phyloP scores from a whole-genome alignment of 1,140 invertebrate species.

The Atopsyche davidsoni region DNA sequence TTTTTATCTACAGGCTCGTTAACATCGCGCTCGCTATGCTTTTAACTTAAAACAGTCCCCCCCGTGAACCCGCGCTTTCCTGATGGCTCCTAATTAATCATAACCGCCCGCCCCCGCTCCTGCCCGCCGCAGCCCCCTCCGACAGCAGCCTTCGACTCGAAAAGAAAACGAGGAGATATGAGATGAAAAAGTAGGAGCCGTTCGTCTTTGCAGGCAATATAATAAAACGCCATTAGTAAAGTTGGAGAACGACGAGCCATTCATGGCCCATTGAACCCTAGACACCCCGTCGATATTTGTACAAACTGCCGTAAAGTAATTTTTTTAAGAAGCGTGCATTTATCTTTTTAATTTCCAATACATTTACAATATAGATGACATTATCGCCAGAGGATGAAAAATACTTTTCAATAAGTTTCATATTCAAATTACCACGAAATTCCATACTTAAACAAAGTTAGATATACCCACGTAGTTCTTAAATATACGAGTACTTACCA shows the following conservation, averaged over 20 bases:
- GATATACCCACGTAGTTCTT: too few relatives aligned
- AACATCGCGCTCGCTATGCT: neutral
- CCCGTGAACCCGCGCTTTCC: conserved; percentile 1
- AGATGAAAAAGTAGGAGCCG: conserved; percentile 22
- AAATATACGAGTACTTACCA: too few relatives aligned
- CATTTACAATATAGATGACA: too few relatives aligned
- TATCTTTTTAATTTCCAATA: too few relatives aligned
- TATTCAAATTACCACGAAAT: too few relatives aligned
- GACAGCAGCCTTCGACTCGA: conserved; percentile 9
- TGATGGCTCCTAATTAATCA: conserved; percentile 26
- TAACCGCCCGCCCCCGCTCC: conserved; percentile 11
- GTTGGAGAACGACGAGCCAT: conserved; percentile 21
- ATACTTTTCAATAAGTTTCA: too few relatives aligned
- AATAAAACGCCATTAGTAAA: conserved; percentile 28
- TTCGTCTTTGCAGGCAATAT: conserved; percentile 21
- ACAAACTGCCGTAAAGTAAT: too few relatives aligned
- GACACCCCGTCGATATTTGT: too few relatives aligned
- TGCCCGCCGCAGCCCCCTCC: neutral
- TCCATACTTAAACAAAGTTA: too few relatives aligned
- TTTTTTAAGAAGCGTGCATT: too few relatives aligned
- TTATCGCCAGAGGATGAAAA: too few relatives aligned
- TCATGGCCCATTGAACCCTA: conserved; percentile 14
- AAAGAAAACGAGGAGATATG: conserved; percentile 9
- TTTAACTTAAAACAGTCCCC: conserved; percentile 1
- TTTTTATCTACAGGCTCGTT: neutral